Conservation (phyloP, 1,140 invertebrate genomes). For the Nymphalis io region DNA sequence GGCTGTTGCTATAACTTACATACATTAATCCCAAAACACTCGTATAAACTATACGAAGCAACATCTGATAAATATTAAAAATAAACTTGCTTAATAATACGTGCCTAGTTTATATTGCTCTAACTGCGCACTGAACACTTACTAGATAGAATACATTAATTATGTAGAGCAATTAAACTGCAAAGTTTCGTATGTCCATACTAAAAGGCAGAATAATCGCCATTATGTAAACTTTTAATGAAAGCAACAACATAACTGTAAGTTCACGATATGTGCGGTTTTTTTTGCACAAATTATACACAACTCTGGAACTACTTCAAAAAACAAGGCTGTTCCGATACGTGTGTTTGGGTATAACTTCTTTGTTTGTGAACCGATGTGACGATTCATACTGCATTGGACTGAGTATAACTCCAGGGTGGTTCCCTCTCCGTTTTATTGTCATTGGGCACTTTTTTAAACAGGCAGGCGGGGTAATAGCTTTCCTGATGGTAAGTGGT, state of each 20-base stretch:
- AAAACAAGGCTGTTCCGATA: too few relatives aligned
- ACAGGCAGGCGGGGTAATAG: too few relatives aligned
- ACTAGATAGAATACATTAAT: conserved; percentile 15
- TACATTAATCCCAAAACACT: too few relatives aligned
- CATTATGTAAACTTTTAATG: conserved; percentile 30
- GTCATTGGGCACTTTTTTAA: too few relatives aligned
- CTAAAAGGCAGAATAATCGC: conserved; percentile 28
- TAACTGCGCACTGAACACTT: conserved; percentile 3
- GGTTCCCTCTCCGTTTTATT: too few relatives aligned
- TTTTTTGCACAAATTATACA: not conserved
- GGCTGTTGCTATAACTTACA: too few relatives aligned
- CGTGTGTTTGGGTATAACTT: too few relatives aligned
- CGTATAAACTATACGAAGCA: not conserved
- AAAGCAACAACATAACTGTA: conserved; percentile 18
- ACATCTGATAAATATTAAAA: not conserved
- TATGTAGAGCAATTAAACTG: conserved; percentile 24
- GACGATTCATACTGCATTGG: too few relatives aligned
- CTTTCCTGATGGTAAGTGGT: too few relatives aligned
- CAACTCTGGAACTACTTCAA: not conserved
- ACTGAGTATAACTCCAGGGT: too few relatives aligned
- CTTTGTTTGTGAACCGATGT: too few relatives aligned
- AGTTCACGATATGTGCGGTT: conserved; percentile 9
- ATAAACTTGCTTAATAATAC: conserved; percentile 7
- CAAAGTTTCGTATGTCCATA: conserved; percentile 24
- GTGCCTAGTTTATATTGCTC: not conserved